A percentile compares a stretch with the other conserved stretches of the same genome.
Conservation (phyloP, 2,888 invertebrate genomes). For the Girardia tigrina region DNA sequence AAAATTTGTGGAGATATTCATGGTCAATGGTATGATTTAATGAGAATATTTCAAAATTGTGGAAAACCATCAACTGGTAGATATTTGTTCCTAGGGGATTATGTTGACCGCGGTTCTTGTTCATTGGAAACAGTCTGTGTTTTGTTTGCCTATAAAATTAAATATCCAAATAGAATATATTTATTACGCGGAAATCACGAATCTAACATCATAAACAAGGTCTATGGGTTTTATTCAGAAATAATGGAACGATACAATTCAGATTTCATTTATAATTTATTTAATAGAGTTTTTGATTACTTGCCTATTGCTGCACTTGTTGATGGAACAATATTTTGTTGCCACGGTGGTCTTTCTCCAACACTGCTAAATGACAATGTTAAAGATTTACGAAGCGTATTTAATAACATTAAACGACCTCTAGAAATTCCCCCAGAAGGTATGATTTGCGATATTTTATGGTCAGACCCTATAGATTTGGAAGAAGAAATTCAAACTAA, state of each 20-base stretch:
- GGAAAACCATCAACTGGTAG: neutral
- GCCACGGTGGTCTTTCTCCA: slow-evolving; percentile 28
- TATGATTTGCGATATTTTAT: slow-evolving; percentile 24
- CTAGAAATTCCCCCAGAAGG: slow-evolving; percentile 24
- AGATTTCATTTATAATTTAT: neutral
- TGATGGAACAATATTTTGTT: slow-evolving; percentile 26
- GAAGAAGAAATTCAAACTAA: neutral
- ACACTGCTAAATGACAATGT: neutral
- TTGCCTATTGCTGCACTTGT: slow-evolving; percentile 20
- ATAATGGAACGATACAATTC: slow-evolving; percentile 20
- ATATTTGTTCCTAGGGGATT: slow-evolving; percentile 29
- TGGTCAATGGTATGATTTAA: slow-evolving; percentile 26
- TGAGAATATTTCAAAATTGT: slow-evolving; percentile 25
- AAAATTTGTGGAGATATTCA: slow-evolving; percentile 32
- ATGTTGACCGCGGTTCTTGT: slow-evolving; percentile 21
- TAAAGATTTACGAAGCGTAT: neutral
- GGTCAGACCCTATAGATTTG: slow-evolving; percentile 28
- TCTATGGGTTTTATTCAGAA: slow-evolving; percentile 25
- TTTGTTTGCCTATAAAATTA: slow-evolving; percentile 15
- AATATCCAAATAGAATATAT: slow-evolving; percentile 26
- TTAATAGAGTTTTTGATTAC: slow-evolving; percentile 25
- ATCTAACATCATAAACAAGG: slow-evolving; percentile 9
- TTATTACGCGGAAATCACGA: slow-evolving; percentile 28
- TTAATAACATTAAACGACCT: neutral
- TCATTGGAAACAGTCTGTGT: slow-evolving; percentile 20